Evolutionary conservation across 2,888 invertebrate species (phyloP), one percentile per base, ranked within the genome.

Genomic region (Cryptocephalus moraei): DNA sequence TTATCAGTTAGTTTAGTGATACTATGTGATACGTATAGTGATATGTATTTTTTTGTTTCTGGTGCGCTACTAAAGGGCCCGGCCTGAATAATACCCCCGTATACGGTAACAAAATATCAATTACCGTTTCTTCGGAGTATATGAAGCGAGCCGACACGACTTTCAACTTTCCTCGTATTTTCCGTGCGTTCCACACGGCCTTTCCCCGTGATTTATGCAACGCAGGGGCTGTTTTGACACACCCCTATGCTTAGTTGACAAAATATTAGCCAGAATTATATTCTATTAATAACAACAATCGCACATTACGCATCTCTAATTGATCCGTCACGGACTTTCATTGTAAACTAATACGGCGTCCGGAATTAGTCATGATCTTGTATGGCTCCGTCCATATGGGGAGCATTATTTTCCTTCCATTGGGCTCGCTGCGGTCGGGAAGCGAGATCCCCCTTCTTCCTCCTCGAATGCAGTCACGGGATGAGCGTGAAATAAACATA

Each of bases 161-260:
- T 60, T 60, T 58, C 52, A 57, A 56, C 60, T 60, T 54, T 55
- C 51, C 49, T 48, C 50, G 51, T 52, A 47, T 51, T 52, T 52
- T 52, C 48, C 46, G 42, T 45, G 22, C 22, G 49, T 45, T 47
- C 44, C 50, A 42, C 46, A 40, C 39, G 36, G 36, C 45, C 43
- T 45, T 45, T 13, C 40, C 6, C 14, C 8, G 50, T 62, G 62
- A 63, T 63, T 63, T 63, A 63, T 62, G 53, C 54, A 47, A 43
- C 33, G 50, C 49, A 54, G 54, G 62, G 61, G 61, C 54, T 56
- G 55, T 58, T 61, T 47, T 62, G 62, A 62, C 63, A 63, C 63
- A 49, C 63, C 62, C 62, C 58, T 58, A 42, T 58, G 62, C 62
- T 63, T 63, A 63, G 62, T 62, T 62, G 62, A 61, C 62, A 63